Conservation (phyloP, 2,888 invertebrate genomes). For the Augiades crinisus region DNA sequence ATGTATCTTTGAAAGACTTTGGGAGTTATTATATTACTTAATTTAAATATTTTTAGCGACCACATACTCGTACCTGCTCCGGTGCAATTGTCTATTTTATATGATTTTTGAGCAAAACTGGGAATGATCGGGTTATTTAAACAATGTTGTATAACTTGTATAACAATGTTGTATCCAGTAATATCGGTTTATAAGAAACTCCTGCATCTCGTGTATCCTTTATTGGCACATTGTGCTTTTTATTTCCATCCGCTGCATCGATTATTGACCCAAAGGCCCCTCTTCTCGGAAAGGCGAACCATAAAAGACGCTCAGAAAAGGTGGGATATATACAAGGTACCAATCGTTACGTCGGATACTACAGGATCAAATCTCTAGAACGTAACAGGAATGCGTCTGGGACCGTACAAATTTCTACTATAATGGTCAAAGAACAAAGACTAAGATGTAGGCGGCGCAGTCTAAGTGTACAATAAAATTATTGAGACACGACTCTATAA, state of each 20-base stretch:
- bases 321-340: constrained; percentile 10
- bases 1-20: too few species aligned
- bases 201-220: neutral
- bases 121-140: too few species aligned
- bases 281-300: constrained; percentile 11
- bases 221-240: neutral
- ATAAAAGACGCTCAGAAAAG: constrained; percentile 9
- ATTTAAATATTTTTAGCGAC: too few species aligned
- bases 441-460: constrained; percentile 41
- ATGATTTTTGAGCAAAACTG: too few species aligned
- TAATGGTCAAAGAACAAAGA: constrained; percentile 40
- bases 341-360: neutral
- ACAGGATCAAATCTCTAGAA: constrained; percentile 17
- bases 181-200: neutral
- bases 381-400: constrained; percentile 13
- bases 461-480: constrained; percentile 54
- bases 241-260: neutral
- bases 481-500: constrained; percentile 45
- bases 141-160: too few species aligned
- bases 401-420: constrained; percentile 37
- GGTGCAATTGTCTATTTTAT: too few species aligned
- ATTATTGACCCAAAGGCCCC: neutral
- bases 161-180: neutral
- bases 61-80: too few species aligned
- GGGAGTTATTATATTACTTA: too few species aligned